These are phyloP conservation scores for Lasioglossum oenotherae DNA, from an alignment of 2,888 invertebrate species.

Conservation along the genomic window DNA sequence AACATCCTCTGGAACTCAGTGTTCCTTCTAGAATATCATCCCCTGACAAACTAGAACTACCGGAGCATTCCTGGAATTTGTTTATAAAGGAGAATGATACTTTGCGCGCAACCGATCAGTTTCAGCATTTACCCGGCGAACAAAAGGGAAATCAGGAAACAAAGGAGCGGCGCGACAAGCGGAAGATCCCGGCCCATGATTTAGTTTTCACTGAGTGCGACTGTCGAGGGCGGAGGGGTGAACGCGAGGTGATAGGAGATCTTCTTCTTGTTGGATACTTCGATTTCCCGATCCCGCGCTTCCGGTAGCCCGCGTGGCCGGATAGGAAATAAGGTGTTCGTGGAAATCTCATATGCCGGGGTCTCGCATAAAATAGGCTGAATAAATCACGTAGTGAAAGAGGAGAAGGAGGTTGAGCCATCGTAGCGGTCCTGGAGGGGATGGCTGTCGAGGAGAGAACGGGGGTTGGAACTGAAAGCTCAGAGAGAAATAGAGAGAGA, in stretches of 20 bases:
- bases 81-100: not conserved
- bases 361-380: constrained; percentile 80
- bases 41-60: not conserved
- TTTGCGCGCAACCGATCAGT: not conserved
- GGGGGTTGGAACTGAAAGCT: not conserved
- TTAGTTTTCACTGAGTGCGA: constrained; percentile 6
- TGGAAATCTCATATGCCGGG: constrained; percentile 80
- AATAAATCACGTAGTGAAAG: constrained; percentile 78
- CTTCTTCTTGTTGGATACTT: constrained; percentile 43
- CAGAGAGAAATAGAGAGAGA: not conserved
- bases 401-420: constrained; percentile 45
- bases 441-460: constrained; percentile 31
- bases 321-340: constrained; percentile 79
- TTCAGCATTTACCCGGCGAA: not conserved
- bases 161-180: not conserved
- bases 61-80: not conserved
- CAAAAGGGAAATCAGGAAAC: not conserved
- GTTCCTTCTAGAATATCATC: not conserved
- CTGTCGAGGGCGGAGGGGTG: not conserved
- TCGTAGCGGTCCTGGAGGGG: not conserved
- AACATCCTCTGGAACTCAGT: not conserved
- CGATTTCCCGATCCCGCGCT: constrained; percentile 57
- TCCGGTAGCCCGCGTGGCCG: constrained; percentile 49
- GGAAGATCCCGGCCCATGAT: constrained; percentile 6
- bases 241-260: constrained; percentile 12